Evolutionary conservation across 1,140 invertebrate genomes (phyloP).

Genomic region (Trinorchestia longiramus): DNA sequence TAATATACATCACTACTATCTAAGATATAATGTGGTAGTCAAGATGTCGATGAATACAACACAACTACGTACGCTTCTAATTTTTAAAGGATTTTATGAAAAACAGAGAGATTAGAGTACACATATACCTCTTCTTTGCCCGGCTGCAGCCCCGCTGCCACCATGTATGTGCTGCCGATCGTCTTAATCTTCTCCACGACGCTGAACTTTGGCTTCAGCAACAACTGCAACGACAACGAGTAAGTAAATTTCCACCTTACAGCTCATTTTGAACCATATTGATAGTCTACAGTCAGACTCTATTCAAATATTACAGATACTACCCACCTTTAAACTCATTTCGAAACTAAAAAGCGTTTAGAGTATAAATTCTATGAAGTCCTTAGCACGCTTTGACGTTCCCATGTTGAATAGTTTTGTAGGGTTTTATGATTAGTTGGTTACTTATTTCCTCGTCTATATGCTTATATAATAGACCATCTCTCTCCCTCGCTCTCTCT

Average conservation of each 20-base stretch:
- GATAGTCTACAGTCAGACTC: not conserved
- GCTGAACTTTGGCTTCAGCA: conserved; percentile 94
- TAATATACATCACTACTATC: not conserved
- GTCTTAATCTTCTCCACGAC: conserved; percentile 99
- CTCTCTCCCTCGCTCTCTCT: too few species aligned
- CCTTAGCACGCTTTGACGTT: too few species aligned
- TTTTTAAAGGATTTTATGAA: not conserved
- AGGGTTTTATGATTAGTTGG: too few species aligned
- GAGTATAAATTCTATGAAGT: too few species aligned
- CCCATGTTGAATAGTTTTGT: too few species aligned
- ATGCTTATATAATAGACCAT: too few species aligned
- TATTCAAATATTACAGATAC: not conserved
- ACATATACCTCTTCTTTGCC: conserved; percentile 80
- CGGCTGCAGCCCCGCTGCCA: conserved; percentile 91
- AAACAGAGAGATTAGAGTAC: not conserved
- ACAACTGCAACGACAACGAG: conserved; percentile 74
- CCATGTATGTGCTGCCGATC: conserved; percentile 98
- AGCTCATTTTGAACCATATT: not conserved
- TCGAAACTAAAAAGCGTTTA: too few species aligned
- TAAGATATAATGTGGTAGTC: not conserved
- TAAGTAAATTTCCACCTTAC: not conserved
- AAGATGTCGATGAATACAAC: not conserved
- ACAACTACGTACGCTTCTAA: not conserved
- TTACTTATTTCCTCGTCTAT: too few species aligned
- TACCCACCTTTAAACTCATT: not conserved